phyloP scores from a whole-genome alignment of 2,888 invertebrate genomes.

The Xanthorhoe designata region DNA sequence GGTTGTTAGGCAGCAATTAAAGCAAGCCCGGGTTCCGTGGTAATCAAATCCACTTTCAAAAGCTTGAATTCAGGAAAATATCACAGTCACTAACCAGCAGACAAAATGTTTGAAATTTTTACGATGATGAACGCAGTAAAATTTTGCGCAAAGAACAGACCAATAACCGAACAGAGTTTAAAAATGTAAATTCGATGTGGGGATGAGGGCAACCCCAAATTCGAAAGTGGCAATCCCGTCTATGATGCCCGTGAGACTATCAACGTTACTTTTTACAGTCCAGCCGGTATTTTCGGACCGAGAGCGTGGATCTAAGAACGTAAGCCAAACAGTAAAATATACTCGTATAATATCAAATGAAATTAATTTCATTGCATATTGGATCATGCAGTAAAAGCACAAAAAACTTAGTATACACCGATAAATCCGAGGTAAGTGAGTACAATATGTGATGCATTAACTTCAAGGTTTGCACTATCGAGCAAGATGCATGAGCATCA shows the following conservation, averaged over 20 bases:
- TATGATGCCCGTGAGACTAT: neutral
- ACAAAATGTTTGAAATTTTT: neutral
- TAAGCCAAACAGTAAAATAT: neutral
- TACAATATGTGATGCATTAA: neutral
- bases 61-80: conserved; percentile 7
- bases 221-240: conserved; percentile 12
- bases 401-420: neutral
- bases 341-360: too few species aligned
- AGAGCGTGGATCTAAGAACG: neutral
- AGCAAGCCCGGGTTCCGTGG: conserved; percentile 30
- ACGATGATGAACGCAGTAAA: conserved; percentile 4
- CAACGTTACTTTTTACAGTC: conserved; percentile 8
- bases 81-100: conserved; percentile 6
- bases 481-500: conserved; percentile 36
- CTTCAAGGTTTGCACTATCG: conserved; percentile 32
- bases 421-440: neutral
- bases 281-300: neutral
- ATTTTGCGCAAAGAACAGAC: neutral
- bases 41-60: conserved; percentile 18
- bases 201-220: conserved; percentile 1
- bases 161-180: conserved; percentile 33
- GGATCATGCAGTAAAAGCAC: neutral
- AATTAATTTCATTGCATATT: too few species aligned
- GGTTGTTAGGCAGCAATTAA: conserved; percentile 45
- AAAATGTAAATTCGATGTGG: conserved; percentile 2